Evolutionary conservation across 2,797 vertebrate genomes (phyloP).

Genomic region (Chiloscyllium punctatum): DNA sequence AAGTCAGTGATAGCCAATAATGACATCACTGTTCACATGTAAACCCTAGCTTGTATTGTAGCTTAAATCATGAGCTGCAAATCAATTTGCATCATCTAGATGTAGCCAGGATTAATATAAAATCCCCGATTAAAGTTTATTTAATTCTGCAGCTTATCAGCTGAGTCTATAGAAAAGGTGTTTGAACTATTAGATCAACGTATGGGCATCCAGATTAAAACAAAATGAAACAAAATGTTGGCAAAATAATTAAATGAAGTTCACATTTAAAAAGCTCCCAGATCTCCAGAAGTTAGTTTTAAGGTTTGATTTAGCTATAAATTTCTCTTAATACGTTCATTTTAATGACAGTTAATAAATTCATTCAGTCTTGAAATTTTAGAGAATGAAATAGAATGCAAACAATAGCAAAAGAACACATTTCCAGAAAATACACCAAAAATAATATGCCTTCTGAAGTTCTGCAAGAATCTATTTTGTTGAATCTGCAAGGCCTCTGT

Average conservation of each 20-base stretch:
- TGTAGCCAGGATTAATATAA: background rate
- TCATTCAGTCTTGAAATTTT: background rate
- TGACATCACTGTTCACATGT: no score
- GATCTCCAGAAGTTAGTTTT: background rate
- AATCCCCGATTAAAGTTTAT: background rate
- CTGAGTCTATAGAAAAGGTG: background rate
- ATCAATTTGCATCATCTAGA: background rate
- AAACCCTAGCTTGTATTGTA: background rate
- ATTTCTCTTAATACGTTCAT: background rate
- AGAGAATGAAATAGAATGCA: background rate
- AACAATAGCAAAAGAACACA: background rate
- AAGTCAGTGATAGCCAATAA: no score
- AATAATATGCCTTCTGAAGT: constrained; percentile 11
- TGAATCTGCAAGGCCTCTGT: background rate
- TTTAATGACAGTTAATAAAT: background rate
- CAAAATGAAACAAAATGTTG: background rate
- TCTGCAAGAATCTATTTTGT: background rate
- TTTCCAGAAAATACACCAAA: background rate
- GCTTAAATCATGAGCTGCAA: background rate
- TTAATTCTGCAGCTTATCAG: background rate
- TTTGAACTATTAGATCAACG: background rate
- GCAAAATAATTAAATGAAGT: background rate
- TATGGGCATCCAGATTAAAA: background rate
- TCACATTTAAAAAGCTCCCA: background rate
- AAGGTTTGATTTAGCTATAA: background rate